Percentiles rank a stretch among this genome's conserved stretches.
Evolutionary conservation across 2,797 vertebrate species (phyloP).

Genomic region (Cryptoblepharus egeriae): DNA sequence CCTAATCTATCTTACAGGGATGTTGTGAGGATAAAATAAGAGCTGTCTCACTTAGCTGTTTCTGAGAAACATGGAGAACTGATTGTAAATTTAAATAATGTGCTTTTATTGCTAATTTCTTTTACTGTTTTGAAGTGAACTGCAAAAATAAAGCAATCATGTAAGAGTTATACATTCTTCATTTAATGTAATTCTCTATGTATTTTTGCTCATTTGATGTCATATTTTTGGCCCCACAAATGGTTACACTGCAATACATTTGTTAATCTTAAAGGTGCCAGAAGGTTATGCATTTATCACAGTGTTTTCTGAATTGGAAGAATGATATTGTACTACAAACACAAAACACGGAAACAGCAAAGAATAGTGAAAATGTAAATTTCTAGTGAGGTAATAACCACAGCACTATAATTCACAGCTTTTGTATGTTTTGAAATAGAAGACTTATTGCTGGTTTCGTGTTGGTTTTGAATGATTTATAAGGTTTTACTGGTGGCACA

Average conservation of each 20-base stretch:
- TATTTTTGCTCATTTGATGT: background rate
- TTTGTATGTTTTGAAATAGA: slow-evolving; percentile 70
- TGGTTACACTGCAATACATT: background rate
- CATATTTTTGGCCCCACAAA: background rate
- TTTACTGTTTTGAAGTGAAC: background rate
- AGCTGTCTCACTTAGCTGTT: no score
- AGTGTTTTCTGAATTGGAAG: slow-evolving; percentile 50
- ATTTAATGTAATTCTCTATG: slow-evolving; percentile 38
- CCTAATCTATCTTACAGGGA: no score
- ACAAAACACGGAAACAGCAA: slow-evolving; percentile 31
- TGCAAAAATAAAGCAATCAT: background rate
- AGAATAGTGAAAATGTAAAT: slow-evolving; percentile 60
- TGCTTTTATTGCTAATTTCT: background rate
- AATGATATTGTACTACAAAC: slow-evolving; percentile 35
- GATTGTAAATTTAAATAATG: no score
- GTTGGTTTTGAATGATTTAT: slow-evolving; percentile 83
- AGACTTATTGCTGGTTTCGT: slow-evolving; percentile 77
- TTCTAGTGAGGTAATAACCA: slow-evolving; percentile 62
- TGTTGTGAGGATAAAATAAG: no score
- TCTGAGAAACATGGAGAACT: no score
- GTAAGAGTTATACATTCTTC: slow-evolving; percentile 1
- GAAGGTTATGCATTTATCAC: background rate
- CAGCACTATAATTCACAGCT: slow-evolving; percentile 67
- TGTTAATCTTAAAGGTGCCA: background rate
- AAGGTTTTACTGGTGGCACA: slow-evolving; percentile 80